phyloP scores from a whole-genome alignment of 1,140 invertebrate genomes.

The Neotoxoptera formosana region DNA sequence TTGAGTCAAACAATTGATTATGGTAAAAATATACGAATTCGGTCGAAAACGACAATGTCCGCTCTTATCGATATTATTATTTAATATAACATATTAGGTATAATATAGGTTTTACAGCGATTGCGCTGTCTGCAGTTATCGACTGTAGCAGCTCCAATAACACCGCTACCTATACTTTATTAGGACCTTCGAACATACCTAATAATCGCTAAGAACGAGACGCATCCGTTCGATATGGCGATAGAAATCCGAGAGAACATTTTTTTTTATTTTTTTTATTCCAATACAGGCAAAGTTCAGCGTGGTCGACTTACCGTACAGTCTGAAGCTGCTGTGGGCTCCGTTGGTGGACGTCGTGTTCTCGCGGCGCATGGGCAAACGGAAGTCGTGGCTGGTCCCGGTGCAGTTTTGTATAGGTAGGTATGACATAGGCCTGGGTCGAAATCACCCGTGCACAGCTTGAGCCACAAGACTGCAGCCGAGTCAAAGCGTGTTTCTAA shows the following conservation, averaged over 20 bases:
- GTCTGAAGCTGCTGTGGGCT: slow-evolving; percentile 97
- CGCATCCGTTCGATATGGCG: too few species aligned
- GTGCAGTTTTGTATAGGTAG: slow-evolving; percentile 83
- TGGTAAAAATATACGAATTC: too few species aligned
- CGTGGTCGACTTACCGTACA: slow-evolving; percentile 98
- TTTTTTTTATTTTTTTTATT: slow-evolving; percentile 45
- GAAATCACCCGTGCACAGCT: not conserved
- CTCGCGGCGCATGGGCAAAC: slow-evolving; percentile 80
- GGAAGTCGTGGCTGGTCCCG: slow-evolving; percentile 98
- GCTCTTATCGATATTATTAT: too few species aligned
- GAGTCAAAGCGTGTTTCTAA: not conserved
- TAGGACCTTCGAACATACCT: too few species aligned
- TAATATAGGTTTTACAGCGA: too few species aligned
- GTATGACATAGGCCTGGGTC: too few species aligned
- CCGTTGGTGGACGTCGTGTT: slow-evolving; percentile 96
- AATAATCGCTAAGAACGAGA: not conserved
- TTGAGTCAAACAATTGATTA: too few species aligned
- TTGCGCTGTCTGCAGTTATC: too few species aligned
- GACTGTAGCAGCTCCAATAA: too few species aligned
- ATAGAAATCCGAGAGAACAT: not conserved
- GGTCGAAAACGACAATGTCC: too few species aligned
- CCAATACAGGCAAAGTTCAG: slow-evolving; percentile 91
- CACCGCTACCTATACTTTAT: too few species aligned
- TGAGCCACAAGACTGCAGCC: not conserved
- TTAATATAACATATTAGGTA: too few species aligned